These are phyloP conservation scores for Amphiprion percula DNA, from an alignment of 2,113 vertebrate species.

Conservation along the genomic window DNA sequence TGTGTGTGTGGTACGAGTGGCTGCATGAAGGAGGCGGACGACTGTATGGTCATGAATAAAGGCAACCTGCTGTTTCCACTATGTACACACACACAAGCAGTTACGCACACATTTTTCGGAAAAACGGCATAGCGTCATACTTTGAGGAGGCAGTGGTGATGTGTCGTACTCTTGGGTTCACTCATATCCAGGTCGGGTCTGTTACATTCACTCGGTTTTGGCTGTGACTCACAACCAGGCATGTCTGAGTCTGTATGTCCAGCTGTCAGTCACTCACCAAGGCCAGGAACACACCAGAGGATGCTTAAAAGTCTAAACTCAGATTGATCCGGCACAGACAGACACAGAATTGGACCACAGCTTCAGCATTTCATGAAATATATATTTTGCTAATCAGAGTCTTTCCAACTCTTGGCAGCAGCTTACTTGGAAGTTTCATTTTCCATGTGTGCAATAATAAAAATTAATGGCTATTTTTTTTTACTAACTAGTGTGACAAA, in stretches of 20 bases:
- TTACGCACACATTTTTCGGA: slow-evolving; percentile 9
- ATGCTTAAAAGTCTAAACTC: slow-evolving; percentile 1
- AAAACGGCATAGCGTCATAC: slow-evolving; percentile 40
- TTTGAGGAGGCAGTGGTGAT: slow-evolving; percentile 37
- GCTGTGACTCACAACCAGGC: slow-evolving; percentile 3
- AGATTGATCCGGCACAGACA: neutral
- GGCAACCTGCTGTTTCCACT: slow-evolving; percentile 64
- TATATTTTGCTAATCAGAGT: too few species aligned
- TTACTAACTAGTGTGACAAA: too few species aligned
- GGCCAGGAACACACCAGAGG: slow-evolving; percentile 13
- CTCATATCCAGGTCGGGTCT: slow-evolving; percentile 41
- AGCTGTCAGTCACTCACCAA: slow-evolving; percentile 52
- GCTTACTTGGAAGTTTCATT: too few species aligned
- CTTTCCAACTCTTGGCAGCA: too few species aligned
- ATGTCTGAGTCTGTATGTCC: slow-evolving; percentile 36
- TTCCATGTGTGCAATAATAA: too few species aligned
- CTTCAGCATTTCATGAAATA: neutral
- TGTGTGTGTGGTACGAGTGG: slow-evolving; percentile 14
- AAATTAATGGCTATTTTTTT: too few species aligned
- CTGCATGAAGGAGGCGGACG: slow-evolving; percentile 29
- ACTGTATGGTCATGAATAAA: slow-evolving; percentile 55
- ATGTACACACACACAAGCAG: slow-evolving; percentile 15
- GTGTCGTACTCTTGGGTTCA: slow-evolving; percentile 37
- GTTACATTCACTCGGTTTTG: slow-evolving; percentile 27
- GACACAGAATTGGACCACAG: neutral